A percentile compares a stretch with the other conserved stretches of the same genome.
These are phyloP conservation scores for Tauraco hartlaubi DNA, from an alignment of 2,797 vertebrate species.

Conservation along the genomic window DNA sequence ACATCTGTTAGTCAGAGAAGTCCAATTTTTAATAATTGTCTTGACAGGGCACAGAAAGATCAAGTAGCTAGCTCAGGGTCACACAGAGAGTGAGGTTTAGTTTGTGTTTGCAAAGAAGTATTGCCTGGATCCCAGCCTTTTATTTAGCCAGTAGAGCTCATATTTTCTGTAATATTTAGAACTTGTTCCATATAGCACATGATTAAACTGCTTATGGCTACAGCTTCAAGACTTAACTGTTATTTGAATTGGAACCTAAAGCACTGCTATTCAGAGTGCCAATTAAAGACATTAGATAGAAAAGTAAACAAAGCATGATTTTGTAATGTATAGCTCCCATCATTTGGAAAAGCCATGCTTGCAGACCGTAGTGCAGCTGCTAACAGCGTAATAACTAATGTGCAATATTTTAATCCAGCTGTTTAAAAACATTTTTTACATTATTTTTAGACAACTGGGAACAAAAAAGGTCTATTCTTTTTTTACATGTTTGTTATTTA, in stretches of 20 bases:
- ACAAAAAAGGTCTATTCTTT: not conserved
- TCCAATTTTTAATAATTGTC: constrained; percentile 29
- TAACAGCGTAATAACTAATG: not conserved
- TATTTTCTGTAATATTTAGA: constrained; percentile 16
- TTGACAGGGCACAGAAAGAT: constrained; percentile 51
- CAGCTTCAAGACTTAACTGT: not conserved
- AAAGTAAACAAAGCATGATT: constrained; percentile 26
- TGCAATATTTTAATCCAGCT: constrained; percentile 5
- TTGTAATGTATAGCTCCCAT: constrained; percentile 10
- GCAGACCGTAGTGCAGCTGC: constrained; percentile 7
- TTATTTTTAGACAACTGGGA: not conserved
- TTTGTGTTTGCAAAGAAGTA: constrained; percentile 33
- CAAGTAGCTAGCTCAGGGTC: constrained; percentile 40
- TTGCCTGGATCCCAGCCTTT: constrained; percentile 39
- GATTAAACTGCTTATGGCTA: not conserved
- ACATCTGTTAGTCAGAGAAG: constrained; percentile 53
- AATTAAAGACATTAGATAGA: constrained; percentile 25
- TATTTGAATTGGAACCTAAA: constrained; percentile 44
- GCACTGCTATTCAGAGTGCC: not conserved
- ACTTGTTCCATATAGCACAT: constrained; percentile 19
- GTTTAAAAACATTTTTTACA: constrained; percentile 27
- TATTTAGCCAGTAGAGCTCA: not conserved
- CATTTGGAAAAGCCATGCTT: constrained; percentile 14
- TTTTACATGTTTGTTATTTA: not conserved
- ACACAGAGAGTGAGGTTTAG: constrained; percentile 44